Evolutionary conservation across 2,888 invertebrate species (phyloP).

Genomic region (Fragum whitleyi): DNA sequence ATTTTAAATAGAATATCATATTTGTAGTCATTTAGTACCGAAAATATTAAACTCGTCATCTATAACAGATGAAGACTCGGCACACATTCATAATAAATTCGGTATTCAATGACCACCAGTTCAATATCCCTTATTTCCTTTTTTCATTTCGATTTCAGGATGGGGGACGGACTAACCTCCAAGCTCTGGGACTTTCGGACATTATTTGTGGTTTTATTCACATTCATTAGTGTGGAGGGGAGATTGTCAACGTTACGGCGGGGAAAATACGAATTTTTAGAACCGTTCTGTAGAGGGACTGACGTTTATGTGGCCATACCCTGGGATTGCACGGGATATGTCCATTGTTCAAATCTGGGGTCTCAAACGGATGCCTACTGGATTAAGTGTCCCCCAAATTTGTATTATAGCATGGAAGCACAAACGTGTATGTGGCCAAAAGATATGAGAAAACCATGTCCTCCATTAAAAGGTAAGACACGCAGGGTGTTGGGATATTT

Average conservation of each 20-base stretch:
- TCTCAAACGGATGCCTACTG: slow-evolving; percentile 62
- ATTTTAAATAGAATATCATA: too few species aligned
- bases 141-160: slow-evolving; percentile 4
- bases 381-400: slow-evolving; percentile 65
- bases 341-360: slow-evolving; percentile 63
- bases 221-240: slow-evolving; percentile 24
- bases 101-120: too few species aligned
- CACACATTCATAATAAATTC: too few species aligned
- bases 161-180: background rate
- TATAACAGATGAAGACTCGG: too few species aligned
- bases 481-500: too few species aligned
- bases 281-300: slow-evolving; percentile 64
- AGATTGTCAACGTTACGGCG: slow-evolving; percentile 42
- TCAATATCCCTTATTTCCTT: too few species aligned
- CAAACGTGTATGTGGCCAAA: slow-evolving; percentile 71
- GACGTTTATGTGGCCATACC: slow-evolving; percentile 69
- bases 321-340: slow-evolving; percentile 71
- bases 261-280: slow-evolving; percentile 60
- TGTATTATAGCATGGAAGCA: slow-evolving; percentile 64
- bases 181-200: background rate
- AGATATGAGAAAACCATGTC: slow-evolving; percentile 62
- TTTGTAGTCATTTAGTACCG: too few species aligned
- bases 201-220: slow-evolving; percentile 1
- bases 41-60: too few species aligned
- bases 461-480: slow-evolving; percentile 64